Evolutionary conservation across 1,140 invertebrate species (phyloP).

Genomic region (Leptestheria dahalacensis): DNA sequence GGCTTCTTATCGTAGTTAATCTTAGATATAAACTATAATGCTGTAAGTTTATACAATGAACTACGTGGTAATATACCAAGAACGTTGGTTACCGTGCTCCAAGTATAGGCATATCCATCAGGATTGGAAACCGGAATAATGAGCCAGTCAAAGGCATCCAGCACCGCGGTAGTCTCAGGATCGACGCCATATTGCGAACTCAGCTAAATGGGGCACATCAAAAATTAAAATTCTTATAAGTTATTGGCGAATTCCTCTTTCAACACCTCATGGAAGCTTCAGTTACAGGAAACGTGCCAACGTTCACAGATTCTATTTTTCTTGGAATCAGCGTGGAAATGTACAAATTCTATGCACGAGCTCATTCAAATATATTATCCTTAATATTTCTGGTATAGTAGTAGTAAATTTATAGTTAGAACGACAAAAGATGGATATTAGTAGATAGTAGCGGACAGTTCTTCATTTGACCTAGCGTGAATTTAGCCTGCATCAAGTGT

Average conservation of each 20-base stretch:
- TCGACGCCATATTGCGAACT: conserved; percentile 20
- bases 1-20: no score
- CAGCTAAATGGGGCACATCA: conserved; percentile 10
- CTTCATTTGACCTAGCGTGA: no score
- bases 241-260: not conserved
- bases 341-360: no score
- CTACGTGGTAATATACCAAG: no score
- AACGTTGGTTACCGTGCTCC: conserved; percentile 34
- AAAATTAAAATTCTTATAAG: not conserved
- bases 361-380: no score
- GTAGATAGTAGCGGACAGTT: no score
- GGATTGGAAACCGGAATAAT: conserved; percentile 67
- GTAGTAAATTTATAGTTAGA: no score
- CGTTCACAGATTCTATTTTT: no score
- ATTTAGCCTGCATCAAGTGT: no score
- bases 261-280: not conserved
- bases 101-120: conserved; percentile 70
- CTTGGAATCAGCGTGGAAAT: no score
- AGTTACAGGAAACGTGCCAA: not conserved
- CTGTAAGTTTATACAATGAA: not conserved
- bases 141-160: conserved; percentile 67
- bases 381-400: no score
- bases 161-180: conserved; percentile 33
- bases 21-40: not conserved
- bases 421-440: no score